Base-by-base conservation (phyloP, 2,888 invertebrate genomes). In the Petrophora chlorosata region DNA sequence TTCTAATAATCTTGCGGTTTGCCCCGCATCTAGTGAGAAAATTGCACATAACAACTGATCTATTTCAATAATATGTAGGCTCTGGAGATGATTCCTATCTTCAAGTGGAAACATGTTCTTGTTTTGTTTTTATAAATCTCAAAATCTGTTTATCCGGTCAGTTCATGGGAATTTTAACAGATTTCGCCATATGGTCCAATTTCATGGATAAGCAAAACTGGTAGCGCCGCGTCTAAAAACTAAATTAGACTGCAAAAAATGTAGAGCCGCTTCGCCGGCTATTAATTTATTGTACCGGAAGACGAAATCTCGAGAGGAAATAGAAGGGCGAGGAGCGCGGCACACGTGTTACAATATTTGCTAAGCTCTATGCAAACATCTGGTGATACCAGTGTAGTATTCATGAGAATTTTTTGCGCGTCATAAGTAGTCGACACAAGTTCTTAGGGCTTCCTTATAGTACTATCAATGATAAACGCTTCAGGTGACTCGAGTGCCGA, bases 301-400 rank as follows among this genome's bases (percentile, higher is more conserved):
- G 89, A 87, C 85, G 78, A 88, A 87, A 89, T 88, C 87, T 88
- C 80, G 76, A 86, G 83, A 88, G 87, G 89, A 89, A 88, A 86
- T 85, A 85, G 82, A 82, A 81, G 84, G 82, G 83, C 80, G 76
- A 67, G 65, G 73, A 74, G 74, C 76, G 66, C 63, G 33, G 82
- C 88, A 88, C 90, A 90, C 89, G 90, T 89, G 90, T 88, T 88
- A 88, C 83, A 90, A 90, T 90, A 89, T 90, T 90, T 90, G 85
- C 88, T 79, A 76, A 82, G 79, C 78, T 76, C 73, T 75, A 67
- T 75, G 73, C 79, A 84, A 86, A 85, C 88, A 86, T 84, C 79
- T 87, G 85, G 76, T 72, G 80, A 79, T 85, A 83, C 65, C 67
- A 70, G 61, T 66, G 42, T 16, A 49, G 43, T 67, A 52, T 73